A percentile compares a stretch with the other conserved stretches of the same genome.
These are phyloP conservation scores for Callopanchax toddi DNA, from an alignment of 2,113 vertebrate genomes.

Conservation along the genomic window DNA sequence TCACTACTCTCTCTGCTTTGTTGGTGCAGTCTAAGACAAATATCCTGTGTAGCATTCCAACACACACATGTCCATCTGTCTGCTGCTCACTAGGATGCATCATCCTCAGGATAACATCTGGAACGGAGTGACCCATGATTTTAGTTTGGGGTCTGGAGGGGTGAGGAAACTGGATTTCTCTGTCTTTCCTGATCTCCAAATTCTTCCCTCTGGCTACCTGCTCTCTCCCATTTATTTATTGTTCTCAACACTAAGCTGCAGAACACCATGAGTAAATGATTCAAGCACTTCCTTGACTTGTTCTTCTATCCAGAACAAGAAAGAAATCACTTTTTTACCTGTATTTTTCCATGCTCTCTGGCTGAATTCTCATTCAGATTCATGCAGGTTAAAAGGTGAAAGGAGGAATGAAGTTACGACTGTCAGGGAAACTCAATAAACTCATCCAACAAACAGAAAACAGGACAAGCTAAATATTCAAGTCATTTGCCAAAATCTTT, in stretches of 20 bases:
- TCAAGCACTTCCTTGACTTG: neutral
- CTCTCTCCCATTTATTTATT: neutral
- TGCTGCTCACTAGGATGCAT: slow-evolving; percentile 22
- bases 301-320: neutral
- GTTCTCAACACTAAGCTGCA: neutral
- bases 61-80: slow-evolving; percentile 34
- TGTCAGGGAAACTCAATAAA: slow-evolving; percentile 46
- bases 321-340: too few species aligned
- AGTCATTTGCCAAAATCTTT: slow-evolving; percentile 38
- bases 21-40: slow-evolving; percentile 37
- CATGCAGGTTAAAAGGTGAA: slow-evolving; percentile 43
- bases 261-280: neutral
- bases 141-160: slow-evolving; percentile 31
- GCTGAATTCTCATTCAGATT: slow-evolving; percentile 48
- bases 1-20: neutral
- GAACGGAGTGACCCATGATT: slow-evolving; percentile 67
- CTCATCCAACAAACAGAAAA: slow-evolving; percentile 32
- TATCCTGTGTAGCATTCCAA: slow-evolving; percentile 46
- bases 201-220: slow-evolving; percentile 19
- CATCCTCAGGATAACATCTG: slow-evolving; percentile 70
- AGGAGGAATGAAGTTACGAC: slow-evolving; percentile 43
- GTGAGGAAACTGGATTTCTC: slow-evolving; percentile 41
- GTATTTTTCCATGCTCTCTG: slow-evolving; percentile 10
- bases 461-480: slow-evolving; percentile 46
- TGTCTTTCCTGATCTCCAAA: slow-evolving; percentile 13